Conservation (phyloP, 2,797 vertebrate species). For the Lacerta bilineata region DNA sequence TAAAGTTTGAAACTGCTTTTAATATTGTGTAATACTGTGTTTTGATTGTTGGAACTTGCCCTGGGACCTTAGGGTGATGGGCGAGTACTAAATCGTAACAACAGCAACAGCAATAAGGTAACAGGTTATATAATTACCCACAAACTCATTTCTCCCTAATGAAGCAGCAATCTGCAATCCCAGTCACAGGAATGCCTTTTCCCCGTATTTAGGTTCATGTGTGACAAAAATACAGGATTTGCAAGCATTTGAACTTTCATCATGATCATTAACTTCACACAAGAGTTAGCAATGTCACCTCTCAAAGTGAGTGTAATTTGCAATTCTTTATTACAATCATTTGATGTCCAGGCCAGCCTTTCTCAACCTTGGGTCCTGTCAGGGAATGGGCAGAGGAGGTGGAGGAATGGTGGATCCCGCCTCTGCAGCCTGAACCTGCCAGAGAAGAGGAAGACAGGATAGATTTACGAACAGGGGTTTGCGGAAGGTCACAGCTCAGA, state of each 20-base stretch:
- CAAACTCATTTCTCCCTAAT: not conserved
- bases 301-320: not conserved
- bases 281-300: not conserved
- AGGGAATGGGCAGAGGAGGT: no score
- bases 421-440: no score
- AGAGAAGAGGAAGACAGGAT: no score
- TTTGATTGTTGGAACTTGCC: no score
- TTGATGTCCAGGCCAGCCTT: not conserved
- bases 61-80: no score
- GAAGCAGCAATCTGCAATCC: not conserved
- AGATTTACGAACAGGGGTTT: no score
- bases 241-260: slow-evolving; percentile 4
- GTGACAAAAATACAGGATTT: not conserved
- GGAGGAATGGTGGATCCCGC: no score
- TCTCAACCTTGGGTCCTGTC: no score
- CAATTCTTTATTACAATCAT: not conserved
- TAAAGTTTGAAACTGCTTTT: no score
- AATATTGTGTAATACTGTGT: no score
- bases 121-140: not conserved
- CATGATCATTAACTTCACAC: not conserved
- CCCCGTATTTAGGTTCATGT: not conserved
- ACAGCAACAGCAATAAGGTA: fast-evolving
- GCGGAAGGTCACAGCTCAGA: no score
- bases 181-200: not conserved
- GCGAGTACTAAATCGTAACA: no score